These are phyloP conservation scores for Iselma pallidipennis DNA, from an alignment of 2,888 invertebrate genomes.

Conservation along the genomic window DNA sequence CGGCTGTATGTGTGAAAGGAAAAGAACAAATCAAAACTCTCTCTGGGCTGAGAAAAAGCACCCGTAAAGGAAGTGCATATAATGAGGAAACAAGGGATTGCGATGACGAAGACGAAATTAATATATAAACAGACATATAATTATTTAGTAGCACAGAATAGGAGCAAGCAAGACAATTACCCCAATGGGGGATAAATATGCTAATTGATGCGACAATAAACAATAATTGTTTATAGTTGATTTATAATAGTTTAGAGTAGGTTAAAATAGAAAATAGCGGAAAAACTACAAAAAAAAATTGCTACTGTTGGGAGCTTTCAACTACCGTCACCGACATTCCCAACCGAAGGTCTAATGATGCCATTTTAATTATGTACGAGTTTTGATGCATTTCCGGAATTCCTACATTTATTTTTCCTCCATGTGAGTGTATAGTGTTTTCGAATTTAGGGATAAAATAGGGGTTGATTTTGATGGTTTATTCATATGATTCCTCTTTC, in stretches of 20 bases:
- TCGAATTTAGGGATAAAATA: not conserved
- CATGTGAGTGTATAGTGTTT: not conserved
- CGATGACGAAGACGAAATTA: constrained; percentile 36
- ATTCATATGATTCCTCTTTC: not conserved
- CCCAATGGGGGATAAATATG: not conserved
- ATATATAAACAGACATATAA: constrained; percentile 8
- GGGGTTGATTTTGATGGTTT: not conserved
- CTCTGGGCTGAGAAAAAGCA: constrained; percentile 51
- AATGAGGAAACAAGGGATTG: constrained; percentile 53
- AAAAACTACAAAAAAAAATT: too few relatives aligned
- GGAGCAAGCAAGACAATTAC: constrained; percentile 1
- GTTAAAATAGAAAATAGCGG: too few relatives aligned
- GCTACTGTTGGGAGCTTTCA: too few relatives aligned
- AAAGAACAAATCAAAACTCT: constrained; percentile 51
- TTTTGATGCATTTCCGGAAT: constrained; percentile 14
- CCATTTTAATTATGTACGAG: constrained; percentile 13
- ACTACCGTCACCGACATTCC: not conserved
- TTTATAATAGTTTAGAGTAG: too few relatives aligned
- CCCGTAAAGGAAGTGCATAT: constrained; percentile 50
- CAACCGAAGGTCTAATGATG: constrained; percentile 12
- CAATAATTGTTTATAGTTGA: too few relatives aligned
- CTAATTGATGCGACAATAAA: not conserved
- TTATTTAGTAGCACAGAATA: not conserved
- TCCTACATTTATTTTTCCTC: not conserved
- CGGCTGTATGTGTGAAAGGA: constrained; percentile 46